Conservation (phyloP, 1,140 invertebrate genomes). For the Micrasema longulum region DNA sequence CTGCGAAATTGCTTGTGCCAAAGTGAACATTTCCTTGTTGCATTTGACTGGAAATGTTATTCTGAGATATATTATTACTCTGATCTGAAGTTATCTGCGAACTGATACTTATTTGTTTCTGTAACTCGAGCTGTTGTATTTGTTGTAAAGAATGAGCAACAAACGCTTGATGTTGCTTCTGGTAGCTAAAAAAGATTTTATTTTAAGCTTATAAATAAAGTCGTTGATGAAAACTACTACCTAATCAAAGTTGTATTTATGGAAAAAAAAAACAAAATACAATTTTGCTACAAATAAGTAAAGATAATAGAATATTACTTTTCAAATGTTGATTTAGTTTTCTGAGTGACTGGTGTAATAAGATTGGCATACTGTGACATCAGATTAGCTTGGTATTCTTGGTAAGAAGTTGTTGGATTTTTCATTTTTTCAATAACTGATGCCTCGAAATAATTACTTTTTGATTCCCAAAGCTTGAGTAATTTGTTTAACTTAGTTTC, state of each 20-base stretch:
- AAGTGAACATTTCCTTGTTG: constrained; percentile 56
- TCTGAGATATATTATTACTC: constrained; percentile 46
- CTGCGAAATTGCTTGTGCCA: constrained; percentile 56
- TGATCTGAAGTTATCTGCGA: constrained; percentile 55
- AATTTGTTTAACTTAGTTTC: constrained; percentile 91
- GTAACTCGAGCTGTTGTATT: constrained; percentile 85
- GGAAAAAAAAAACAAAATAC: too few species aligned
- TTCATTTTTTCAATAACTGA: constrained; percentile 87
- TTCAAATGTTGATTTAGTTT: constrained; percentile 82
- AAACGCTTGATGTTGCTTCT: constrained; percentile 96
- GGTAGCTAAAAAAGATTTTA: constrained; percentile 70
- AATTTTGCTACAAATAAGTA: too few species aligned
- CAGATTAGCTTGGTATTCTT: constrained; percentile 86
- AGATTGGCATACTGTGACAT: constrained; percentile 81
- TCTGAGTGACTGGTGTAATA: constrained; percentile 79
- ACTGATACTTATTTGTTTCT: constrained; percentile 71
- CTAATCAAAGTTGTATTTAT: too few species aligned
- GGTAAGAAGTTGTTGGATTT: constrained; percentile 81
- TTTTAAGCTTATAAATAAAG: constrained; percentile 8
- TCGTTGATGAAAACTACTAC: background rate
- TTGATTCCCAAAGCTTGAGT: constrained; percentile 94
- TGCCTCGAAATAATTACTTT: constrained; percentile 92
- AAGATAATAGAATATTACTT: constrained; percentile 61
- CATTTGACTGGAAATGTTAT: constrained; percentile 41
- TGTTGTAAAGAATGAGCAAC: constrained; percentile 90